phyloP scores from a whole-genome alignment of 2,797 vertebrate genomes.

The Oreortyx pictus region DNA sequence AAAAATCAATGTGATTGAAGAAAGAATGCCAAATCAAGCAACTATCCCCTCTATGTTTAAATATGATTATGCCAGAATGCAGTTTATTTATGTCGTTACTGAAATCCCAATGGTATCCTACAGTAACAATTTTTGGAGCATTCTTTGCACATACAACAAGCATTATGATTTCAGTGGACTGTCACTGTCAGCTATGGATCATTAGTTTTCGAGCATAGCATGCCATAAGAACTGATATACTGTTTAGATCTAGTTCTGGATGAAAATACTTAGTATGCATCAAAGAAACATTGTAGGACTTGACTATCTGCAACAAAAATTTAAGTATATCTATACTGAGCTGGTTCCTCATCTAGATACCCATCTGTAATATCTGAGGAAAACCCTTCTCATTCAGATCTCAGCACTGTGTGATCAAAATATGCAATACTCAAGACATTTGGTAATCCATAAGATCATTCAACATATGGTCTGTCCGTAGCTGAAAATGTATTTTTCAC shows the following conservation, averaged over 20 bases:
- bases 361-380: background rate
- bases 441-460: background rate
- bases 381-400: background rate
- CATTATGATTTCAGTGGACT: background rate
- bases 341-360: background rate
- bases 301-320: background rate
- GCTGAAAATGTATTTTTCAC: background rate
- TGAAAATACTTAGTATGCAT: background rate
- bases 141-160: background rate
- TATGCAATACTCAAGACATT: background rate
- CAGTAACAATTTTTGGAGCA: background rate
- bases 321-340: background rate
- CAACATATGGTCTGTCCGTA: background rate
- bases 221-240: background rate
- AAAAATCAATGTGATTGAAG: background rate
- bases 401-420: background rate
- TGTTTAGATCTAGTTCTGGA: background rate
- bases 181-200: background rate
- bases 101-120: background rate
- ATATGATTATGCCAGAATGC: background rate
- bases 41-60: background rate
- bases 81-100: background rate
- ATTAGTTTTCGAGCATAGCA: background rate
- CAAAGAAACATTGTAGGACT: background rate
- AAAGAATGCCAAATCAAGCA: background rate